These are phyloP conservation scores for Teleiodes luculella DNA, from an alignment of 2,888 invertebrate species.

Conservation along the genomic window DNA sequence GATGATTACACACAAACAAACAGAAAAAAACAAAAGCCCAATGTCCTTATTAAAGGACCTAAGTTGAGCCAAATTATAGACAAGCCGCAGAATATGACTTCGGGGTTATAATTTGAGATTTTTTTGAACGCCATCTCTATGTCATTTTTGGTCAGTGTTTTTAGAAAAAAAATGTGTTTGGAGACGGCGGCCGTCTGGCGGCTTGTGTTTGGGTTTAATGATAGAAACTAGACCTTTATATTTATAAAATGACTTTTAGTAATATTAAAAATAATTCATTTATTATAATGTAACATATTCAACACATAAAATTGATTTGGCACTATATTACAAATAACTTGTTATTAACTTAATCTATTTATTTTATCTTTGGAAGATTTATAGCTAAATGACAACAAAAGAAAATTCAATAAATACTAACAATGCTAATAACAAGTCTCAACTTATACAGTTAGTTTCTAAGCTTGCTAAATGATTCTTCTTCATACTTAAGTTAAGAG, in stretches of 20 bases:
- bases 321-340: too few relatives aligned
- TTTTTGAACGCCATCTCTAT: slow-evolving; percentile 35
- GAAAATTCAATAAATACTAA: too few relatives aligned
- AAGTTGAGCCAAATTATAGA: slow-evolving; percentile 61
- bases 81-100: slow-evolving; percentile 35
- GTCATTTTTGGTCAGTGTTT: slow-evolving; percentile 46
- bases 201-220: not conserved
- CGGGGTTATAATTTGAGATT: slow-evolving; percentile 36
- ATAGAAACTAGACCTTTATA: not conserved
- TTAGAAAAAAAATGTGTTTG: slow-evolving; percentile 29
- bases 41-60: slow-evolving; percentile 52
- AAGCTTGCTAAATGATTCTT: too few relatives aligned
- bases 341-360: too few relatives aligned
- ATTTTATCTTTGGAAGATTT: too few relatives aligned
- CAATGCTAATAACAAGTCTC: too few relatives aligned
- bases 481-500: too few relatives aligned
- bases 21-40: slow-evolving; percentile 40
- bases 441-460: too few relatives aligned
- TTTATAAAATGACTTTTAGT: not conserved
- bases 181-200: slow-evolving; percentile 19
- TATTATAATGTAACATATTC: too few relatives aligned
- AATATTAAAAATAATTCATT: not conserved
- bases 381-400: too few relatives aligned
- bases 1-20: slow-evolving; percentile 47
- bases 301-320: too few relatives aligned